phyloP scores from a whole-genome alignment of 2,888 invertebrate genomes.

The Aphidoletes aphidimyza region DNA sequence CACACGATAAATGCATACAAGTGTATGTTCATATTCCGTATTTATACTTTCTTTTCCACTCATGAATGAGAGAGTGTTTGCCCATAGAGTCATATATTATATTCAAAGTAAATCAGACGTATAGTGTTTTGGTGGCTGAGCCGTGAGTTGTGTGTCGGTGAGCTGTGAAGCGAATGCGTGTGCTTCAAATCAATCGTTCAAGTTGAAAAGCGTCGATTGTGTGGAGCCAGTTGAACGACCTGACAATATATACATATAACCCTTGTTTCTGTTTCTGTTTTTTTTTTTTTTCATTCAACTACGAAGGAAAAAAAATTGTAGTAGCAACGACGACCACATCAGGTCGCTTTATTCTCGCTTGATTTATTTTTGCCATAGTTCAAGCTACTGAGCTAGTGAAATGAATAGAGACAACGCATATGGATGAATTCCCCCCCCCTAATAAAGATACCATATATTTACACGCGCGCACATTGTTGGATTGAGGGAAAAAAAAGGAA shows the following conservation, averaged over 20 bases:
- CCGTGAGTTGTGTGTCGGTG: too few species aligned
- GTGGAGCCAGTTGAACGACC: slow-evolving; percentile 28
- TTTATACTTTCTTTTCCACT: slow-evolving; percentile 2
- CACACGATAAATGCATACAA: neutral
- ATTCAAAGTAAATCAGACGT: too few species aligned
- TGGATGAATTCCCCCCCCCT: neutral
- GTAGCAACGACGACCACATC: neutral
- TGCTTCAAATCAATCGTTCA: neutral
- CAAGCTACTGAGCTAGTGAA: neutral
- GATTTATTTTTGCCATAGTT: slow-evolving; percentile 32
- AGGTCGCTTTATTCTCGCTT: neutral
- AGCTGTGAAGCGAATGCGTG: neutral
- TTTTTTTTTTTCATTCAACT: too few species aligned
- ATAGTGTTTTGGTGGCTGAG: too few species aligned
- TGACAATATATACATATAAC: neutral
- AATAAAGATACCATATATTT: neutral
- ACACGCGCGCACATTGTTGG: neutral
- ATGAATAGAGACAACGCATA: neutral
- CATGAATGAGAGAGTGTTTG: too few species aligned
- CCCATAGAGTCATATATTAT: too few species aligned
- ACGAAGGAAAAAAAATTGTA: too few species aligned
- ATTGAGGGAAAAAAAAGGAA: neutral
- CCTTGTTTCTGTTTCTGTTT: too few species aligned
- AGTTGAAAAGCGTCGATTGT: neutral
- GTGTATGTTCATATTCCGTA: neutral